Percentiles rank a stretch among this genome's conserved stretches.
These are phyloP conservation scores for Chaetura pelagica DNA, from an alignment of 2,113 vertebrate species.

Conservation along the genomic window DNA sequence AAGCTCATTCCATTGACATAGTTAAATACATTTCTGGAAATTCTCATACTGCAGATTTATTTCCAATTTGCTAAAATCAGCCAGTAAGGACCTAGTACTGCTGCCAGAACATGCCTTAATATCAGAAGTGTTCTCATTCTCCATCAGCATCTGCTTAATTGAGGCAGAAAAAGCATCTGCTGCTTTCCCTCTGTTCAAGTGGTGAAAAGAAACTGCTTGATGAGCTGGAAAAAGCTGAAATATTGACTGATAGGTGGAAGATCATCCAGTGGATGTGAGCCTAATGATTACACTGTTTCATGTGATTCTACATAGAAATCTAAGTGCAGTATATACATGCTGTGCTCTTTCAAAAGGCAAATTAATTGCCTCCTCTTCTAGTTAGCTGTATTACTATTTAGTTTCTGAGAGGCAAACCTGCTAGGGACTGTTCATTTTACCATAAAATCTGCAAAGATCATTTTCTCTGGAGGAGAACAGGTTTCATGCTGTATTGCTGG, in stretches of 20 bases:
- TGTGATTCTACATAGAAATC: not conserved
- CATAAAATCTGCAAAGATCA: not conserved
- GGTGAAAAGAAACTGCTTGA: constrained; percentile 12
- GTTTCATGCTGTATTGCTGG: not conserved
- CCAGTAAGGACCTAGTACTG: not conserved
- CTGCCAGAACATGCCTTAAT: constrained; percentile 15
- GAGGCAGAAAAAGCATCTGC: not conserved
- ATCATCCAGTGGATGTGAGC: not conserved
- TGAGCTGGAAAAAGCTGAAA: not conserved
- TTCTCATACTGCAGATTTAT: not conserved
- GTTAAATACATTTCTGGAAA: constrained; percentile 9
- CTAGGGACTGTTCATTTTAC: not conserved
- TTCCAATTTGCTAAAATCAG: constrained; percentile 27
- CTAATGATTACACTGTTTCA: not conserved
- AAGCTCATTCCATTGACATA: not conserved
- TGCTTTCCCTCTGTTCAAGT: not conserved
- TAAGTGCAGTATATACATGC: not conserved
- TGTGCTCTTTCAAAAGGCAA: not conserved
- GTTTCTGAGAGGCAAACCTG: not conserved
- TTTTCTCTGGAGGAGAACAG: not conserved
- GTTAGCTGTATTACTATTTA: not conserved
- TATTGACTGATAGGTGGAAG: not conserved
- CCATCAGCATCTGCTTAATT: constrained; percentile 17
- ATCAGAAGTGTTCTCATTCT: not conserved
- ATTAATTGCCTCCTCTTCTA: not conserved